Base-by-base conservation (phyloP, 2,113 vertebrate species). In the Larimichthys polyactis region DNA sequence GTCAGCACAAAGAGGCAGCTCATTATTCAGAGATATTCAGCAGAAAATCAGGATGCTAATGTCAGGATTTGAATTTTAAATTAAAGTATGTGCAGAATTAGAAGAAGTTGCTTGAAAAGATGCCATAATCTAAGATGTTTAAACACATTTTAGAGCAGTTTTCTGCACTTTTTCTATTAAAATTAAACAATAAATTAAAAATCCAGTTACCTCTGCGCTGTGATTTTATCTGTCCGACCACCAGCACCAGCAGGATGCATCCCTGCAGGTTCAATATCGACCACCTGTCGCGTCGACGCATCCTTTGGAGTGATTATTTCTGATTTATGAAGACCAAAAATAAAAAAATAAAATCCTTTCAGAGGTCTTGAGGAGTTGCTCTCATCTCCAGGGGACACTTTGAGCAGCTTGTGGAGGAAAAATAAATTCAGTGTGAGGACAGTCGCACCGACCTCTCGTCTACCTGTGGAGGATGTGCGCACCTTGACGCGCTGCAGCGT, bases 271-370 rank as follows among this genome's bases (percentile, higher is more conserved):
- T 68, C 81, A 17, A 0, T 0, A 11, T 8, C 76, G 43, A 80
- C 80, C 91, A 88, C 83, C 87, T 84, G 89, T 27, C 49, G 40
- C 51, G 27, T 70, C 15, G 4, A 79, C 62, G 43, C 92, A 90
- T 93, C 83, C 79, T 87, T 40, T 0, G 1, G n/a, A 14, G 5
- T 2, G 29, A 12, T 43, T 51, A 16, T 48, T 54, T 3, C 1
- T 1, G 4, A 22, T 22, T 77, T 14, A 40, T 40, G 36, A 40
- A 54, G 5, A 52, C 4, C 43, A 75, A 46, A 29, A 19, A 24
- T 60, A 19, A 15, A 5, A 0, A 5, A 29, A 10, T 48, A 57
- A 81, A 74, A 75, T 86, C 75, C 87, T 27, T 15, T 81, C 73
- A 82, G 57, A 84, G 12, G 8, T 9, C 69, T 10, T 0, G 19